Percentiles rank a stretch among this genome's conserved stretches.
phyloP scores from a whole-genome alignment of 2,888 invertebrate species.

The Drosophila prolongata region DNA sequence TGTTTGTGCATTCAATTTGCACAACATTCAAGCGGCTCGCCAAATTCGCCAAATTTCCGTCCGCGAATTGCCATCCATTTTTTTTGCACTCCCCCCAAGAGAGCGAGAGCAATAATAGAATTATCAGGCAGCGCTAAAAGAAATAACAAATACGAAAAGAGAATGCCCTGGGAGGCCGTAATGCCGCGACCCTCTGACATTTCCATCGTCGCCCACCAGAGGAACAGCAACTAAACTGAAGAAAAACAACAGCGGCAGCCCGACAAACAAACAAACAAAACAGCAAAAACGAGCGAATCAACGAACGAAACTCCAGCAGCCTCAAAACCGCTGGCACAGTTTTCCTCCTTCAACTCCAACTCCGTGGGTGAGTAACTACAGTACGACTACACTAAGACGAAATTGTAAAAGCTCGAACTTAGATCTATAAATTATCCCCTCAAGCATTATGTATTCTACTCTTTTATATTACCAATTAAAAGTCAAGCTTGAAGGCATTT shows the following conservation, averaged over 20 bases:
- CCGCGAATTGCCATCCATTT: conserved; percentile 71
- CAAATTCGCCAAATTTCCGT: conserved; percentile 60
- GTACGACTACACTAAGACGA: background rate
- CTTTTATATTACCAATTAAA: no score
- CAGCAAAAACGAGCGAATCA: conserved; percentile 30
- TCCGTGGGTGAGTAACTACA: conserved; percentile 47
- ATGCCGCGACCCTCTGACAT: conserved; percentile 70
- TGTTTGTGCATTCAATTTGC: conserved; percentile 73
- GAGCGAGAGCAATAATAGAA: conserved; percentile 70
- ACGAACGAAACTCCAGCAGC: conserved; percentile 39
- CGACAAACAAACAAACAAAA: conserved; percentile 53
- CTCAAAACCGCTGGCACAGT: conserved; percentile 35
- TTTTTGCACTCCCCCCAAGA: conserved; percentile 40
- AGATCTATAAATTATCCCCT: no score
- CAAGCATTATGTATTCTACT: no score
- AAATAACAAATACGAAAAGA: conserved; percentile 33
- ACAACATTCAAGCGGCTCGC: conserved; percentile 41
- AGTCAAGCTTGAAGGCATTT: no score
- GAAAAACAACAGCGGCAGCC: conserved; percentile 35
- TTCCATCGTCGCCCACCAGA: conserved; percentile 44
- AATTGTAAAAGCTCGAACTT: no score
- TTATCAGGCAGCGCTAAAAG: conserved; percentile 45
- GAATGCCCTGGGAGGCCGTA: conserved; percentile 63
- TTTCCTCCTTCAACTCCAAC: conserved; percentile 38
- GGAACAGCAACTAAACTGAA: conserved; percentile 34